Evolutionary conservation across 1,140 invertebrate genomes (phyloP).

Genomic region (Drosophila tani): DNA sequence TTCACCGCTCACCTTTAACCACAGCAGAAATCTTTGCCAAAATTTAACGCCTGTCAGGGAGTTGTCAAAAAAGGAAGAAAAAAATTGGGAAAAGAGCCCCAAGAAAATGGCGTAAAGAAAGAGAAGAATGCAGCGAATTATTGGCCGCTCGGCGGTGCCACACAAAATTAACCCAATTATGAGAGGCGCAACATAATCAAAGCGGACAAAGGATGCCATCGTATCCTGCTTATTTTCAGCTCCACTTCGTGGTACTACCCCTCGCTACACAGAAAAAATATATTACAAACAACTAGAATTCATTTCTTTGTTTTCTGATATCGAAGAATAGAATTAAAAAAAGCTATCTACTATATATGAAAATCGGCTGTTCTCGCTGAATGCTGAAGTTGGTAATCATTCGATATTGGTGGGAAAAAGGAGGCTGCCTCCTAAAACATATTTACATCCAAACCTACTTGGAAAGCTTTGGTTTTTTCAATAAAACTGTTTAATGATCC

Average conservation of each 20-base stretch:
- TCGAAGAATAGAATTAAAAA: not conserved
- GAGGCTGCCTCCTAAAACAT: not conserved
- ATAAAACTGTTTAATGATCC: no score
- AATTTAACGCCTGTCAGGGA: slow-evolving; percentile 69
- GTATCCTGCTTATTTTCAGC: slow-evolving; percentile 26
- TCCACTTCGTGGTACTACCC: not conserved
- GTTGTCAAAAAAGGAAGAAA: slow-evolving; percentile 47
- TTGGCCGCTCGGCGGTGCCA: slow-evolving; percentile 52
- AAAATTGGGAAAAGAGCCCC: slow-evolving; percentile 14
- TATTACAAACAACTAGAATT: not conserved
- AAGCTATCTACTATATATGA: no score
- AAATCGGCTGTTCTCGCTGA: no score
- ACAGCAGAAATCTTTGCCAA: slow-evolving; percentile 34
- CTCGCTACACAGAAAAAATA: slow-evolving; percentile 1
- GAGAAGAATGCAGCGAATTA: slow-evolving; percentile 39
- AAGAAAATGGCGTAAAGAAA: slow-evolving; percentile 23
- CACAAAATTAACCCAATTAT: slow-evolving; percentile 81
- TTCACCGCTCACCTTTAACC: slow-evolving; percentile 54
- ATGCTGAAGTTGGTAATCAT: not conserved
- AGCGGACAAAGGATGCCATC: slow-evolving; percentile 56
- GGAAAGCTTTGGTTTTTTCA: no score
- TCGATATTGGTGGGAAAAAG: not conserved
- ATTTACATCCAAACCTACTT: not conserved
- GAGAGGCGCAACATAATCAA: slow-evolving; percentile 77
- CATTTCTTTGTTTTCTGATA: not conserved